Evolutionary conservation across 2,888 invertebrate species (phyloP).

Genomic region (Eristalis arbustorum): DNA sequence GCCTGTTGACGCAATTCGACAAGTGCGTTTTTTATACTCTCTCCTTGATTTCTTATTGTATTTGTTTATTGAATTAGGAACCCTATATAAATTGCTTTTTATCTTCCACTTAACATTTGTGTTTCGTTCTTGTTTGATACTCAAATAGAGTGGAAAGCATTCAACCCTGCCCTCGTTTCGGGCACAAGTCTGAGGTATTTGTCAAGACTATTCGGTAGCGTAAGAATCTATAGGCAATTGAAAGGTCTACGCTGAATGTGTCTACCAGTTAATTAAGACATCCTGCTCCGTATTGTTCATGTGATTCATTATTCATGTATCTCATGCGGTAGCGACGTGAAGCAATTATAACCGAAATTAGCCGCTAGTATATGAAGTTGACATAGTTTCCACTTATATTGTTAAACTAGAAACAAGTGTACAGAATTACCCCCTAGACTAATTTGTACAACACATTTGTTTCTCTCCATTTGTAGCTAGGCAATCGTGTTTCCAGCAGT

Average conservation of each 20-base stretch:
- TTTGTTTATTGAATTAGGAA: constrained; percentile 68
- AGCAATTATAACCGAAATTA: constrained; percentile 33
- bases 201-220: constrained; percentile 41
- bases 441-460: neutral
- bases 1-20: constrained; percentile 55
- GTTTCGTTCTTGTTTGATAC: constrained; percentile 9
- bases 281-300: constrained; percentile 60
- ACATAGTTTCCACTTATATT: constrained; percentile 56
- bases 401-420: constrained; percentile 22
- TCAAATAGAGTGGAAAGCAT: constrained; percentile 18
- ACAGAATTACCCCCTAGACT: constrained; percentile 3
- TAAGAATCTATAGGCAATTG: constrained; percentile 12
- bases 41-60: constrained; percentile 33
- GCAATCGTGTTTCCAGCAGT: neutral
- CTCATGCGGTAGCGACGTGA: constrained; percentile 50
- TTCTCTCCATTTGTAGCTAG: neutral
- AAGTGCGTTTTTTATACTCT: constrained; percentile 47
- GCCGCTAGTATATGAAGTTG: constrained; percentile 46
- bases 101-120: constrained; percentile 65
- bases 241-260: constrained; percentile 18
- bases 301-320: constrained; percentile 46
- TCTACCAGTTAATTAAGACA: constrained; percentile 65
- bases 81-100: constrained; percentile 63
- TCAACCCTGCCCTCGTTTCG: constrained; percentile 67
- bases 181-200: constrained; percentile 36